These are phyloP conservation scores for Gymnothorax reevesii DNA, from an alignment of 2,797 vertebrate genomes.

Conservation along the genomic window DNA sequence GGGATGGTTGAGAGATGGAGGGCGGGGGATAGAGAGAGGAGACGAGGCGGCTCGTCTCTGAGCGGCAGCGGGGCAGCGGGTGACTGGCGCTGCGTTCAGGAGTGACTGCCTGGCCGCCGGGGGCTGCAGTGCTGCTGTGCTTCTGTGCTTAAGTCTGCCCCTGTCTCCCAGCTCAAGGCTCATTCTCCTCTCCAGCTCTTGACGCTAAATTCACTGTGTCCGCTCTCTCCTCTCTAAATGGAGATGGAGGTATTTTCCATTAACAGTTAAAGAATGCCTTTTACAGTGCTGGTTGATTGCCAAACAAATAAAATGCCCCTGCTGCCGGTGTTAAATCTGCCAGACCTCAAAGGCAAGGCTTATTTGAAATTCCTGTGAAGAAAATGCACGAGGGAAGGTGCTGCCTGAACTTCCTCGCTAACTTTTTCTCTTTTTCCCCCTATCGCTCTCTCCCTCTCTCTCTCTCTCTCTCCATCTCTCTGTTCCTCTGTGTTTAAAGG, in stretches of 20 bases:
- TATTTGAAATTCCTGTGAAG: background rate
- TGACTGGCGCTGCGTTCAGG: background rate
- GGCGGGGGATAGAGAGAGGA: background rate
- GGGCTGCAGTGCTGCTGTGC: background rate
- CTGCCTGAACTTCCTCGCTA: background rate
- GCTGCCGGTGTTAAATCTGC: slow-evolving; percentile 4
- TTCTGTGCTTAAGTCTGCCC: background rate
- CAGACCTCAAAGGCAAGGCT: background rate
- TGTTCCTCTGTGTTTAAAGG: background rate
- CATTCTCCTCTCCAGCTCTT: background rate
- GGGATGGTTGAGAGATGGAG: background rate
- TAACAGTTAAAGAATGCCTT: background rate
- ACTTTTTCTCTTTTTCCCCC: background rate
- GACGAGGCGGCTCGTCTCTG: too few species aligned
- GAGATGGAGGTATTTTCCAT: slow-evolving; percentile 5
- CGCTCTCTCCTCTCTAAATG: background rate
- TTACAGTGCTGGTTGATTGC: background rate
- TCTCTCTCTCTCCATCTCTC: background rate
- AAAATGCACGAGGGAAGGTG: background rate
- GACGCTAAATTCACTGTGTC: background rate
- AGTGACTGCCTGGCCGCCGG: background rate
- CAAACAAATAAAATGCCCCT: background rate
- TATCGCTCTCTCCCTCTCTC: background rate
- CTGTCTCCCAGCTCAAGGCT: background rate
- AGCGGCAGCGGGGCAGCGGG: background rate